A percentile compares a stretch with the other conserved stretches of the same genome.
Conservation (phyloP, 1,140 invertebrate genomes). For the Goniozus legneri region DNA sequence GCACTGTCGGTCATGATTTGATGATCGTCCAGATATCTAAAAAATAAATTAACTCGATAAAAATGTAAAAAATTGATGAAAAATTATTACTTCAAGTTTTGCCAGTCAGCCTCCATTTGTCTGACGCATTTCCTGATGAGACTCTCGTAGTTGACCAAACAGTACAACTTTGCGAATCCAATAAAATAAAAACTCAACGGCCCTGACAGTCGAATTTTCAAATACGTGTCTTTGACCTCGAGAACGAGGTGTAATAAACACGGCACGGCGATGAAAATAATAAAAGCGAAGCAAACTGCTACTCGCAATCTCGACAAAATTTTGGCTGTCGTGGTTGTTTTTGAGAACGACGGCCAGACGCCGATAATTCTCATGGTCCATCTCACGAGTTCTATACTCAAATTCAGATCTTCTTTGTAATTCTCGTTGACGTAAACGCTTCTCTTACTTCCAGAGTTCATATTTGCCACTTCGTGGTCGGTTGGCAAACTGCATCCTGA, state of each 20-base stretch:
- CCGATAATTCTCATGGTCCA: conserved; percentile 22
- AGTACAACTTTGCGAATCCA: conserved; percentile 29
- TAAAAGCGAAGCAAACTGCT: not conserved
- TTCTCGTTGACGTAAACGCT: not conserved
- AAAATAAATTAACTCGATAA: not conserved
- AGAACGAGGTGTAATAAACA: conserved; percentile 7
- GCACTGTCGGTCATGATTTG: conserved; percentile 12
- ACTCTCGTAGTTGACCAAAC: conserved; percentile 12
- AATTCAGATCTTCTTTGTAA: not conserved
- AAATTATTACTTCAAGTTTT: conserved; percentile 5
- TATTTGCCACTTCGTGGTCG: too few relatives aligned
- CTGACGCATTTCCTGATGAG: conserved; percentile 28
- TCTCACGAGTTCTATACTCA: conserved; percentile 15
- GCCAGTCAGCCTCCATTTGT: conserved; percentile 32
- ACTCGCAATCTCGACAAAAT: not conserved
- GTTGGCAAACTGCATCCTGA: too few relatives aligned
- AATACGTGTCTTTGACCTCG: conserved; percentile 19
- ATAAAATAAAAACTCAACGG: conserved; percentile 32
- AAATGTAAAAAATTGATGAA: too few relatives aligned
- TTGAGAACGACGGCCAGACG: conserved; percentile 5
- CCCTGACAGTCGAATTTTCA: conserved; percentile 27
- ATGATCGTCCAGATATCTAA: not conserved
- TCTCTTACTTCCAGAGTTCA: too few relatives aligned
- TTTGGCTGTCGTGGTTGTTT: not conserved
- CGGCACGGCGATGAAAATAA: not conserved